Evolutionary conservation across 2,888 invertebrate species (phyloP).

Genomic region (Drosophila leonis): DNA sequence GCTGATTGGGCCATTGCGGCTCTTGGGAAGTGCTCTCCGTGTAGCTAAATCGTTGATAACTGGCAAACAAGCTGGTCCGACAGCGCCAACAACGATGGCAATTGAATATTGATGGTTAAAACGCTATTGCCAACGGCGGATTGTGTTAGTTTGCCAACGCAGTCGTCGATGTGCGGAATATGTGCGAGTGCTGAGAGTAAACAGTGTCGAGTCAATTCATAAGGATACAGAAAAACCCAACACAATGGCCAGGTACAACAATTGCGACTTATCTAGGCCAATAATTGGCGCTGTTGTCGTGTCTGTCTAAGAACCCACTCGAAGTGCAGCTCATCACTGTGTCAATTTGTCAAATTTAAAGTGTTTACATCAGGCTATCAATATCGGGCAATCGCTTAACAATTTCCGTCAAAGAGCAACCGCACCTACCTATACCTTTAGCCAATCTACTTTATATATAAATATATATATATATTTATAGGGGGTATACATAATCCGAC

Average conservation of each 20-base stretch:
- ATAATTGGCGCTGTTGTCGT: constrained; percentile 18
- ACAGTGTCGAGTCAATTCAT: constrained; percentile 24
- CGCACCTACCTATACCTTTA: neutral
- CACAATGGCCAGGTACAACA: constrained; percentile 50
- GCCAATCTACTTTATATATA: neutral
- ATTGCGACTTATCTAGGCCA: constrained; percentile 20
- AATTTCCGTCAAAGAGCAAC: constrained; percentile 40
- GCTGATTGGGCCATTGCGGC: constrained; percentile 60
- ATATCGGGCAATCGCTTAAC: constrained; percentile 17
- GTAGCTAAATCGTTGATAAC: constrained; percentile 60
- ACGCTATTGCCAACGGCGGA: constrained; percentile 62
- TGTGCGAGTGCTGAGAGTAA: constrained; percentile 45
- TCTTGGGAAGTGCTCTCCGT: constrained; percentile 48
- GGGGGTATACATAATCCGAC: constrained; percentile 10
- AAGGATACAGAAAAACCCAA: constrained; percentile 29
- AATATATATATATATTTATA: constrained; percentile 6
- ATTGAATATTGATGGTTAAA: constrained; percentile 76
- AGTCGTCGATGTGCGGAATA: constrained; percentile 62
- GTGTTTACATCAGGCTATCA: constrained; percentile 46
- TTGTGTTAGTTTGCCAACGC: constrained; percentile 66
- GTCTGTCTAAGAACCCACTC: constrained; percentile 18
- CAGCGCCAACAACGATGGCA: constrained; percentile 35
- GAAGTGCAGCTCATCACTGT: constrained; percentile 5
- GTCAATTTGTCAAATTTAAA: constrained; percentile 26
- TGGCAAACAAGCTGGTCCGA: constrained; percentile 23